Evolutionary conservation across 2,797 vertebrate species (phyloP).

Genomic region (Megalops cyprinoides): DNA sequence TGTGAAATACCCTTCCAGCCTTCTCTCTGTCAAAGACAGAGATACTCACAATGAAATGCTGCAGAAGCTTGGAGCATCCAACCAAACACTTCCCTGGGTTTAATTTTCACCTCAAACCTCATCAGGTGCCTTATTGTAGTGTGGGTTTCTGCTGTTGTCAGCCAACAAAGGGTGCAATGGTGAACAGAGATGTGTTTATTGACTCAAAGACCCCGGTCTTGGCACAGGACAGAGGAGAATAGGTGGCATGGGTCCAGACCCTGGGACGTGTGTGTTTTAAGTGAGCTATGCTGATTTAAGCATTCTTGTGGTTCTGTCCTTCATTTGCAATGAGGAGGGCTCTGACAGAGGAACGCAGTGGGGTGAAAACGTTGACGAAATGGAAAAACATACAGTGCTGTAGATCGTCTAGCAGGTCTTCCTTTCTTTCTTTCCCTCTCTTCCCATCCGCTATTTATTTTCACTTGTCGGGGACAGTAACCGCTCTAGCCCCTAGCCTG

Average conservation of each 20-base stretch:
- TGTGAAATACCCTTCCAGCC: neutral
- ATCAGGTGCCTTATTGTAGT: slow-evolving; percentile 30
- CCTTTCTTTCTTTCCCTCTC: neutral
- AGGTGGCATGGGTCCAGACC: slow-evolving; percentile 74
- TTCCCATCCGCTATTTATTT: slow-evolving; percentile 67
- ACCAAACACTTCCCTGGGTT: too few relatives aligned
- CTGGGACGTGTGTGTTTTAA: slow-evolving; percentile 73
- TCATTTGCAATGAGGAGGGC: slow-evolving; percentile 56
- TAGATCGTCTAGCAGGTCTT: slow-evolving; percentile 55
- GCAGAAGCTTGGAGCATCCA: too few relatives aligned
- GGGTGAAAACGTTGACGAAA: slow-evolving; percentile 32
- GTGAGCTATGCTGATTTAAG: slow-evolving; percentile 77
- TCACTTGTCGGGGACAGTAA: slow-evolving; percentile 75
- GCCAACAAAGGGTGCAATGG: slow-evolving; percentile 35
- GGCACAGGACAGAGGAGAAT: slow-evolving; percentile 55
- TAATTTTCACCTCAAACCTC: neutral
- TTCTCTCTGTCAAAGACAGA: too few relatives aligned
- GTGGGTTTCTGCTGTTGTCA: slow-evolving; percentile 39
- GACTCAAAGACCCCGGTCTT: slow-evolving; percentile 44
- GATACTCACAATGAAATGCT: too few relatives aligned
- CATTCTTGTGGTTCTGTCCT: slow-evolving; percentile 73
- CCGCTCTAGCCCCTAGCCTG: slow-evolving; percentile 71
- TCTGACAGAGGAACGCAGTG: neutral
- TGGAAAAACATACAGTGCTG: slow-evolving; percentile 60
- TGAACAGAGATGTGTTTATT: slow-evolving; percentile 51